Evolutionary conservation across 2,113 vertebrate genomes (phyloP).

Genomic region (Daphoenositta chrysoptera): DNA sequence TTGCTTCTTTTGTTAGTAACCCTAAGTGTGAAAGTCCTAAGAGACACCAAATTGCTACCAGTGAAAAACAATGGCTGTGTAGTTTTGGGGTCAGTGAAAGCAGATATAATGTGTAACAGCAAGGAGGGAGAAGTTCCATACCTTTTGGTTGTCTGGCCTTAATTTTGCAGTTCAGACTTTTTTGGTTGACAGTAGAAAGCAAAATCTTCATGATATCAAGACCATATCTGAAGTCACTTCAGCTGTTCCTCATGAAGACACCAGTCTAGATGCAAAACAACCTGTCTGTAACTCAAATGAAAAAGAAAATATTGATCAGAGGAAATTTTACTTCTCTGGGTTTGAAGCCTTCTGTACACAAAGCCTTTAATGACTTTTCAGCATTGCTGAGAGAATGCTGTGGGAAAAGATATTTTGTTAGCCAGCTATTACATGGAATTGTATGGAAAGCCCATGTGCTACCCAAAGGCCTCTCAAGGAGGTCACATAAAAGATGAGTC

Average conservation of each 20-base stretch:
- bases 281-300: background rate
- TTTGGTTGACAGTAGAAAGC: background rate
- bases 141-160: background rate
- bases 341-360: background rate
- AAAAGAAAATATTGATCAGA: background rate
- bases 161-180: background rate
- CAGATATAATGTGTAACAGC: background rate
- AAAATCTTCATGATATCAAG: background rate
- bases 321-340: background rate
- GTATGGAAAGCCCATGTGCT: conserved; percentile 30
- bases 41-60: background rate
- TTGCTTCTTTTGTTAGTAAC: background rate
- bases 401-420: background rate
- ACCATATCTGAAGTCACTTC: background rate
- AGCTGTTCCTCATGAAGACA: background rate
- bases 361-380: background rate
- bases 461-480: conserved; percentile 10
- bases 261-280: background rate
- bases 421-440: background rate
- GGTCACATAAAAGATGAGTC: conserved; percentile 49
- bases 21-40: background rate
- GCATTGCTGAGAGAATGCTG: background rate
- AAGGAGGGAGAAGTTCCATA: background rate
- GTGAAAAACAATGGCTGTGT: background rate
- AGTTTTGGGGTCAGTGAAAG: background rate